Conservation (phyloP, 2,888 invertebrate genomes). For the Patella caerulea region DNA sequence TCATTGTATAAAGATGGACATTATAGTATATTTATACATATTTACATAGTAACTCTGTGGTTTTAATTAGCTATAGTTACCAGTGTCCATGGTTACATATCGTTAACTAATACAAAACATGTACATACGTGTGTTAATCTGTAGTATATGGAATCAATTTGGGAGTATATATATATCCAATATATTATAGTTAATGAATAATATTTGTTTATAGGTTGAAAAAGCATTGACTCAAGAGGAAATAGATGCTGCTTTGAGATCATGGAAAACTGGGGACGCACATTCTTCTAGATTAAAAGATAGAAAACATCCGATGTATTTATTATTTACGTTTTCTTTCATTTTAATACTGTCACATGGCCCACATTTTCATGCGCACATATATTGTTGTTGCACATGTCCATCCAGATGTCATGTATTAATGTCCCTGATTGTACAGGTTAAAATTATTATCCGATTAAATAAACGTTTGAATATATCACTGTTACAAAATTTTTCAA, state of each 20-base stretch:
- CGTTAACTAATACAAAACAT: no score
- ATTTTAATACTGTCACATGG: neutral
- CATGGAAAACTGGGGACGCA: conserved; percentile 49
- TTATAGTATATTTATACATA: no score
- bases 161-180: neutral
- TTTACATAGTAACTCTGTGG: no score
- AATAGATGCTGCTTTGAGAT: conserved; percentile 43
- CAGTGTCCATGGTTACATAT: no score
- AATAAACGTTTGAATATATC: no score
- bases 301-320: conserved; percentile 60
- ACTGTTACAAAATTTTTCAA: no score
- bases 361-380: neutral
- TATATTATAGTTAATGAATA: neutral
- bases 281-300: conserved; percentile 42
- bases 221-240: conserved; percentile 52
- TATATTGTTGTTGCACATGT: neutral
- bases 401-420: neutral
- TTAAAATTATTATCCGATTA: no score
- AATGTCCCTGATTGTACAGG: neutral
- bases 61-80: no score
- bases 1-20: no score
- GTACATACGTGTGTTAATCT: no score
- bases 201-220: conserved; percentile 18
- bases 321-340: neutral
- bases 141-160: no score